Conservation (phyloP, 2,797 vertebrate species). For the Oreonectes daqikongensis region DNA sequence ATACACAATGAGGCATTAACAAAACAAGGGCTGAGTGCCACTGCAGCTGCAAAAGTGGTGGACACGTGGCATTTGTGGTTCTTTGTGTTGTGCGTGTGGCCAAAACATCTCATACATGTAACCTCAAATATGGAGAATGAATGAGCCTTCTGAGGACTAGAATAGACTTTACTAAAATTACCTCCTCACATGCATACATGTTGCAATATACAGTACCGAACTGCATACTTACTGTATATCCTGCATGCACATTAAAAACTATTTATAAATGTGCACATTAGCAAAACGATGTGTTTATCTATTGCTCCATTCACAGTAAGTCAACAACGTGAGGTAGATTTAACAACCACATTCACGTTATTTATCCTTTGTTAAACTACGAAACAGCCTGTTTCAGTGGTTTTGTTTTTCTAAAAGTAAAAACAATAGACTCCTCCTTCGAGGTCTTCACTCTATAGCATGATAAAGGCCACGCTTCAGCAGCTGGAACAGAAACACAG, state of each 20-base stretch:
- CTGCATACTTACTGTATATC: background rate
- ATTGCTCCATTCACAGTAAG: no score
- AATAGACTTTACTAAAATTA: slow-evolving; percentile 14
- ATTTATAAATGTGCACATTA: no score
- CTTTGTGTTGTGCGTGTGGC: slow-evolving; percentile 20
- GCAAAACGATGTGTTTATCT: no score
- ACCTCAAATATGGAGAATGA: slow-evolving; percentile 13
- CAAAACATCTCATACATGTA: slow-evolving; percentile 14
- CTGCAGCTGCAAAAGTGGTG: slow-evolving; percentile 47
- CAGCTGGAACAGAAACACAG: slow-evolving; percentile 24
- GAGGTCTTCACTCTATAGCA: background rate
- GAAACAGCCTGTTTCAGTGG: slow-evolving; percentile 6
- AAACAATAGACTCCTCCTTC: slow-evolving; percentile 8
- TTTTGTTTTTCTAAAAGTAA: background rate
- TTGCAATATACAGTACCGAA: background rate
- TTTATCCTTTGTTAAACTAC: slow-evolving; percentile 12
- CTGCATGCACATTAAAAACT: background rate
- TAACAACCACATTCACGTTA: background rate
- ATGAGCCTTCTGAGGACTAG: background rate
- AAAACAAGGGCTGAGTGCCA: slow-evolving; percentile 23
- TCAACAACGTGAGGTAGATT: background rate
- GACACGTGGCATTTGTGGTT: slow-evolving; percentile 23
- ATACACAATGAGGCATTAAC: slow-evolving; percentile 56
- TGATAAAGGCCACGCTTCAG: background rate
- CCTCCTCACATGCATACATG: slow-evolving; percentile 2